phyloP scores from a whole-genome alignment of 23 tunicate species.

The Styela clava region DNA sequence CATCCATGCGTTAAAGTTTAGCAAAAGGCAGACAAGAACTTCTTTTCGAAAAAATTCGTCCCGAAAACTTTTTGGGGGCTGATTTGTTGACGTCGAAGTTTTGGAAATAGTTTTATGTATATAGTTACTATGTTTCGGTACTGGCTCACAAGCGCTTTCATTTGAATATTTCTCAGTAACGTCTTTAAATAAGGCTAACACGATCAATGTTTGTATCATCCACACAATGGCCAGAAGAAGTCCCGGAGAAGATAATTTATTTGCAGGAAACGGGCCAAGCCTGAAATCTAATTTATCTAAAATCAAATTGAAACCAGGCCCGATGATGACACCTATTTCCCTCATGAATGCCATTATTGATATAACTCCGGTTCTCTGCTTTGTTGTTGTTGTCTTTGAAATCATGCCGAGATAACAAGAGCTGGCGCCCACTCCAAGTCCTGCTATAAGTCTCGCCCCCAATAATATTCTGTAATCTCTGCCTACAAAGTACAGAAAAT shows the following conservation, averaged over 20 bases:
- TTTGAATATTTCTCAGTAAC: neutral
- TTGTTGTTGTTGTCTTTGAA: slow-evolving; percentile 52
- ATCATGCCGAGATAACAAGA: slow-evolving; percentile 76
- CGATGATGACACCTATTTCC: slow-evolving; percentile 69
- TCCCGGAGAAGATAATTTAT: slow-evolving; percentile 56
- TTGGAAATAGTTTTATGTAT: no score
- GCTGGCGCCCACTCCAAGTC: slow-evolving; percentile 76
- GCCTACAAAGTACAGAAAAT: slow-evolving; percentile 65
- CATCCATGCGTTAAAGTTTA: slow-evolving; percentile 55
- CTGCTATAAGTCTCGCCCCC: slow-evolving; percentile 71
- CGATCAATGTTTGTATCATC: slow-evolving; percentile 40
- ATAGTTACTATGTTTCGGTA: neutral
- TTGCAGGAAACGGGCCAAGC: slow-evolving; percentile 55
- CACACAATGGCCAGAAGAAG: slow-evolving; percentile 73
- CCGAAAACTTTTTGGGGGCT: neutral
- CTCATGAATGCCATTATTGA: slow-evolving; percentile 64
- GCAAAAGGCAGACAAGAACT: slow-evolving; percentile 64
- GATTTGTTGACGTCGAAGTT: neutral
- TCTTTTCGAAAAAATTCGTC: slow-evolving; percentile 66
- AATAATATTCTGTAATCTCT: slow-evolving; percentile 38
- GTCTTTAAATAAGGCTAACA: slow-evolving; percentile 49
- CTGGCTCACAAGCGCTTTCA: neutral
- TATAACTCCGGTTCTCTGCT: slow-evolving; percentile 59
- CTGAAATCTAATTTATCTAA: slow-evolving; percentile 54
- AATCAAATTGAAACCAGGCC: slow-evolving; percentile 74